Base-by-base conservation (phyloP, 2,888 invertebrate genomes). In the Antitype chi region DNA sequence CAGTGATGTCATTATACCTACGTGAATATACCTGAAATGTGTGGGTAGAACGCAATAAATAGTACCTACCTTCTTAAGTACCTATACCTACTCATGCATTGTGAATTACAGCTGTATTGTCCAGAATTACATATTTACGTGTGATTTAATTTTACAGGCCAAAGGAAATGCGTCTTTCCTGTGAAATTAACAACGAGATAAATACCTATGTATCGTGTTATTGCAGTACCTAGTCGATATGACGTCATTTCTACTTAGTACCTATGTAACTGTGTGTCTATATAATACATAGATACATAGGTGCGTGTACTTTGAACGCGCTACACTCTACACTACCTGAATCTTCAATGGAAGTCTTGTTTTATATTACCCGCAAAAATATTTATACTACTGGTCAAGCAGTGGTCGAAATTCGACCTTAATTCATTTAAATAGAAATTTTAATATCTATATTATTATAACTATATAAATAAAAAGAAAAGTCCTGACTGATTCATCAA, bases 121-220 rank as follows among this genome's bases (percentile, higher is more conserved):
- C 43, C 60, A 76, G 49, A 38, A 52, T 52, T 28, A 28, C 59
- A 6, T n/a, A n/a, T n/a, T n/a, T n/a, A 15, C 0, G 25, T 38
- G 25, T 13, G 38, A 75, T 74, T 75, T n/a, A n/a, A 60, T 74
- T 11, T 74, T 43, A 60, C 76, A 15, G 25, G 38, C 23, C n/a
- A 6, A 76, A 43, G 60, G 74, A 76, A 74, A 55, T 71, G 72
- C 72, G 72, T 73, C 72, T 55, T 17, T 17, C 28, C n/a, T 28
- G 71, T 28, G 17, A 72, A 71, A 72, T 47, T 71, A 28, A 28
- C n/a, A 11, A 71, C 9, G 28, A 55, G 43, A 71, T 28, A 43
- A 76, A n/a, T 7, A 47, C 13, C 11, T 47, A 47, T 13, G 43
- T 47, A 53, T 43, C 52, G n/a, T 43, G 3, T 74, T 52, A 49